Percentiles rank a stretch among this genome's conserved stretches.
Conservation (phyloP, 1,140 invertebrate genomes). For the Berghia stephanieae region DNA sequence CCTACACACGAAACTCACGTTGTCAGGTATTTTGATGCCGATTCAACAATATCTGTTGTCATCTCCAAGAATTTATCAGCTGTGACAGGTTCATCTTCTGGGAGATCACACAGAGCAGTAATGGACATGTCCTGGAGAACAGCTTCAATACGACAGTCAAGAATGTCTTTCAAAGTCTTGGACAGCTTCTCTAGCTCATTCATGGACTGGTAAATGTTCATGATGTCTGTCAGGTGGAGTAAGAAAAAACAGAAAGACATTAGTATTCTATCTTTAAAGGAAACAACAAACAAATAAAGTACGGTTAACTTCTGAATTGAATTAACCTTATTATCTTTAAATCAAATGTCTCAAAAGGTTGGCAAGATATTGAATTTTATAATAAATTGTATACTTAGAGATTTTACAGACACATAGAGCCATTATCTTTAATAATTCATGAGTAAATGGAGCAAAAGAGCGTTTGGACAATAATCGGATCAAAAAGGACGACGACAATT, state of each 20-base stretch:
- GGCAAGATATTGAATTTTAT: neutral
- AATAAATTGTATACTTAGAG: no score
- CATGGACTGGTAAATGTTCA: constrained; percentile 55
- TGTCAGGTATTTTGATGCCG: constrained; percentile 53
- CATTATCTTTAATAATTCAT: no score
- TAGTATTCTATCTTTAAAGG: no score
- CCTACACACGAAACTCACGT: constrained; percentile 45
- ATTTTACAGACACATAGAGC: no score
- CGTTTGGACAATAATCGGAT: no score
- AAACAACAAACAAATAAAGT: no score
- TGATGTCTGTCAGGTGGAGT: constrained; percentile 53
- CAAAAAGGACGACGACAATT: no score
- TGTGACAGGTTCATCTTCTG: constrained; percentile 81
- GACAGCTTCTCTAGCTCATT: constrained; percentile 58
- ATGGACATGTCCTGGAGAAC: constrained; percentile 87
- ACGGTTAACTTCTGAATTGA: no score
- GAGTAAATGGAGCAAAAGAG: no score
- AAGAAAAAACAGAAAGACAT: no score
- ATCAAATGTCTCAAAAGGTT: neutral
- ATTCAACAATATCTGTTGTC: constrained; percentile 67
- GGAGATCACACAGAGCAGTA: constrained; percentile 80
- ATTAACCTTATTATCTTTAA: neutral
- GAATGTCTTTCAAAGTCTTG: constrained; percentile 83
- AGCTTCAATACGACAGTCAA: constrained; percentile 87
- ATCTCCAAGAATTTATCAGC: constrained; percentile 86